These are phyloP conservation scores for Enteromius argenteus DNA, from an alignment of 2,797 vertebrate species.

Conservation along the genomic window DNA sequence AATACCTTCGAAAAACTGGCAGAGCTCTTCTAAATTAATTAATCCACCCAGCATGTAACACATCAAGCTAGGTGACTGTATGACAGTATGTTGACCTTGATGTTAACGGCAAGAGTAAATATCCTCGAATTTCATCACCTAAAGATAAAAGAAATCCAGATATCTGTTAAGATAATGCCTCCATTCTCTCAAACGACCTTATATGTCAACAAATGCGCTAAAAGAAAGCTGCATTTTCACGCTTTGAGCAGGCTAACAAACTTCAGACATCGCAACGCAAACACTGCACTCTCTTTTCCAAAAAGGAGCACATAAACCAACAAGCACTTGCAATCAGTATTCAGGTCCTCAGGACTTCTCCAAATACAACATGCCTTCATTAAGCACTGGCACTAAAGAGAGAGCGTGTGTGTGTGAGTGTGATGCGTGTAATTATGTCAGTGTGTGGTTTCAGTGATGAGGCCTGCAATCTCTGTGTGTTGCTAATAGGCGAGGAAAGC, in stretches of 20 bases:
- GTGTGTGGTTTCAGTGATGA: slow-evolving; percentile 61
- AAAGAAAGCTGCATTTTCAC: slow-evolving; percentile 19
- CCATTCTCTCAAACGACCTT: slow-evolving; percentile 42
- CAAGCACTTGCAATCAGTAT: slow-evolving; percentile 41
- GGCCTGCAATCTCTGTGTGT: slow-evolving; percentile 57
- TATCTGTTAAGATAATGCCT: slow-evolving; percentile 41
- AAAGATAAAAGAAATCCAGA: slow-evolving; percentile 34
- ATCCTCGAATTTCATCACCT: slow-evolving; percentile 24
- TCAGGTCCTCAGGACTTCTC: slow-evolving; percentile 51
- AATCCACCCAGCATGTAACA: slow-evolving; percentile 9
- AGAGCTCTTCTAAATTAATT: slow-evolving; percentile 16
- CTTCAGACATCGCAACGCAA: slow-evolving; percentile 33
- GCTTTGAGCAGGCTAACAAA: neutral
- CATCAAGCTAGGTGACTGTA: neutral
- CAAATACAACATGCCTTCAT: slow-evolving; percentile 62
- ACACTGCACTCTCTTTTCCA: neutral
- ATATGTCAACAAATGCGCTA: slow-evolving; percentile 32
- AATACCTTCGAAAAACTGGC: neutral
- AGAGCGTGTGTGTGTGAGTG: slow-evolving; percentile 46
- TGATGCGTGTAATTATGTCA: slow-evolving; percentile 64
- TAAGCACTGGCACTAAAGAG: slow-evolving; percentile 55
- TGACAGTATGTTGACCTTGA: slow-evolving; percentile 20
- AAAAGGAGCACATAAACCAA: slow-evolving; percentile 45
- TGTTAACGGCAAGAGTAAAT: slow-evolving; percentile 11
- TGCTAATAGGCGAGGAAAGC: slow-evolving; percentile 62